Evolutionary conservation across 2,797 vertebrate species (phyloP).

Genomic region (Acipenser transmontanus): DNA sequence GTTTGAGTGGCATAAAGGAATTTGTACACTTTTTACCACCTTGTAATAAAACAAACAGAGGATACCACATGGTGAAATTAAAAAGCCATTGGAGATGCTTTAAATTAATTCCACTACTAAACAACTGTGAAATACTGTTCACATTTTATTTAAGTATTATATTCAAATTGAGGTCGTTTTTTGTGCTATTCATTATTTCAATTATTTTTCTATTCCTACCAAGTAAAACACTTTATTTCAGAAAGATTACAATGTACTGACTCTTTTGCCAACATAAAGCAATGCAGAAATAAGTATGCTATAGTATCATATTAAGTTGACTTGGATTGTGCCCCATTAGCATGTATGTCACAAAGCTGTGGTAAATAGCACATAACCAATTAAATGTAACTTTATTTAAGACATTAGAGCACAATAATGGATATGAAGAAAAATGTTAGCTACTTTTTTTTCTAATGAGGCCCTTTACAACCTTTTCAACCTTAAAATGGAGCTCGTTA

Average conservation of each 20-base stretch:
- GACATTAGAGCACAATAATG: slow-evolving; percentile 35
- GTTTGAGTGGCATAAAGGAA: too few relatives aligned
- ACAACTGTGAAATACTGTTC: too few relatives aligned
- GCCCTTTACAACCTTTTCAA: neutral
- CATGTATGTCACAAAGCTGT: slow-evolving; percentile 20
- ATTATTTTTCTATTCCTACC: too few relatives aligned
- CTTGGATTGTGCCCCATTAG: slow-evolving; percentile 13
- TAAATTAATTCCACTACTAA: too few relatives aligned
- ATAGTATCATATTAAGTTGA: slow-evolving; percentile 14
- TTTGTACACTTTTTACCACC: too few relatives aligned
- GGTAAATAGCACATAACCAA: slow-evolving; percentile 55
- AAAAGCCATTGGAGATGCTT: too few relatives aligned
- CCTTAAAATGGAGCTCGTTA: neutral
- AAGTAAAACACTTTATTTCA: neutral
- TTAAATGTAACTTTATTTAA: slow-evolving; percentile 50
- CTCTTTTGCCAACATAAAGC: too few relatives aligned
- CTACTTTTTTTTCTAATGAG: neutral
- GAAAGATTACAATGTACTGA: too few relatives aligned
- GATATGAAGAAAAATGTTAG: slow-evolving; percentile 1
- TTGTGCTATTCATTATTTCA: too few relatives aligned
- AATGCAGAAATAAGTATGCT: too few relatives aligned
- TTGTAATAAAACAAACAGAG: too few relatives aligned
- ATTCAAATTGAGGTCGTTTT: slow-evolving; percentile 10
- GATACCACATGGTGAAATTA: too few relatives aligned
- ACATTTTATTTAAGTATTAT: slow-evolving; percentile 13